Percentiles rank a stretch among this genome's conserved stretches.
Evolutionary conservation across 2,888 invertebrate species (phyloP).

Genomic region (Parascotia fuliginaria): DNA sequence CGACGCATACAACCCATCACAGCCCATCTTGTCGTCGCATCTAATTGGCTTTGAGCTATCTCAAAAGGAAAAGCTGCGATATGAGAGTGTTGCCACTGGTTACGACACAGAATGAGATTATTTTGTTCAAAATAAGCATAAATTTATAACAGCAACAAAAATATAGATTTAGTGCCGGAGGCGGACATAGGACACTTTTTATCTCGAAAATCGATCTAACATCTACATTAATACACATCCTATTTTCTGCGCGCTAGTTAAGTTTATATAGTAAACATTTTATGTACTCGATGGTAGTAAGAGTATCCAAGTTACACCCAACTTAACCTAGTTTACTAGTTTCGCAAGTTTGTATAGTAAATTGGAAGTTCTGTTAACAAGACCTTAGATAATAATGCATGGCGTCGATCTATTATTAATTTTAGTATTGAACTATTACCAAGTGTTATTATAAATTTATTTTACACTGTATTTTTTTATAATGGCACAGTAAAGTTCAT

Average conservation of each 20-base stretch:
- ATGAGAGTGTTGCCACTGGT: constrained; percentile 50
- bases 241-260: too few species aligned
- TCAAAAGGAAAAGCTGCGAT: constrained; percentile 68
- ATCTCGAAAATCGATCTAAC: too few species aligned
- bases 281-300: constrained; percentile 11
- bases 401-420: constrained; percentile 3
- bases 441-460: neutral
- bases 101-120: constrained; percentile 26
- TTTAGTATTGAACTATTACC: neutral
- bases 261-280: constrained; percentile 9
- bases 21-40: constrained; percentile 70
- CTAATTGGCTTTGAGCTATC: constrained; percentile 83
- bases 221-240: too few species aligned
- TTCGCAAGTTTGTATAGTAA: constrained; percentile 11
- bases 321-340: constrained; percentile 17
- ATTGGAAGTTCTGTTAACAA: constrained; percentile 7
- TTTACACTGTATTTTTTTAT: too few species aligned
- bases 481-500: too few species aligned
- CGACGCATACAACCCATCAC: constrained; percentile 52
- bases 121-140: neutral
- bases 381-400: constrained; percentile 11
- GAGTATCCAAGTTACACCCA: constrained; percentile 10
- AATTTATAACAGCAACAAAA: too few species aligned
- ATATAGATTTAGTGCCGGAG: too few species aligned
- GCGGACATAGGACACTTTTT: too few species aligned